Conservation (phyloP, 2,888 invertebrate species). For the Odontothrips loti region DNA sequence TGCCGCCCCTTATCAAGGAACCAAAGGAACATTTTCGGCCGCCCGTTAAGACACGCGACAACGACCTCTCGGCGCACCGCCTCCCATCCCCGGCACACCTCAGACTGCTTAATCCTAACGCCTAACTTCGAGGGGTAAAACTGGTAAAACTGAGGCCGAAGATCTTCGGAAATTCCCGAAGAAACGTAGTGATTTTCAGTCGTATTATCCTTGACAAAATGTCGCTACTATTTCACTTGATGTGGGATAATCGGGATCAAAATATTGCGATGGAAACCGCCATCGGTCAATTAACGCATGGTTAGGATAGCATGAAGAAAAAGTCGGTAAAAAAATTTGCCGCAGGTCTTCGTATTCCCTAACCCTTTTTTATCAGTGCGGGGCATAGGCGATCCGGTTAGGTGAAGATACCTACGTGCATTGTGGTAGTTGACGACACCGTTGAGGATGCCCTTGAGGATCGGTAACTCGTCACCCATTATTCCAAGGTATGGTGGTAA, state of each 20-base stretch:
- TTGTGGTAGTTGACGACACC: constrained; percentile 88
- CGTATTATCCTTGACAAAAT: too few species aligned
- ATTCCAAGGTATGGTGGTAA: constrained; percentile 28
- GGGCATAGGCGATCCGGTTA: constrained; percentile 32
- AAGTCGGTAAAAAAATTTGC: neutral
- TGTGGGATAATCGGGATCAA: too few species aligned
- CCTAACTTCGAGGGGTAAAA: too few species aligned
- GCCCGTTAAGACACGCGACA: neutral
- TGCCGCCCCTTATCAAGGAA: too few species aligned
- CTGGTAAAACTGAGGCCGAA: too few species aligned
- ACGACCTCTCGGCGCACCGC: neutral
- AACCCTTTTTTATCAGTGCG: too few species aligned
- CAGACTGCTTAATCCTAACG: neutral
- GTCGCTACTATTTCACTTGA: too few species aligned
- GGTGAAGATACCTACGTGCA: constrained; percentile 73
- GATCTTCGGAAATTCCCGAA: too few species aligned
- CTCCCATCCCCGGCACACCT: neutral
- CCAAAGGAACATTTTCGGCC: too few species aligned
- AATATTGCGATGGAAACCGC: too few species aligned
- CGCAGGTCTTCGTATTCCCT: too few species aligned
- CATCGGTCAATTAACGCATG: neutral
- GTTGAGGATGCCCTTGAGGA: constrained; percentile 84
- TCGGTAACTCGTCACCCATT: constrained; percentile 88
- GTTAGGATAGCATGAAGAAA: neutral
- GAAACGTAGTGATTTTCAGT: too few species aligned